Conservation (phyloP, 2,797 vertebrate species). For the Lagorchestes hirsutus region DNA sequence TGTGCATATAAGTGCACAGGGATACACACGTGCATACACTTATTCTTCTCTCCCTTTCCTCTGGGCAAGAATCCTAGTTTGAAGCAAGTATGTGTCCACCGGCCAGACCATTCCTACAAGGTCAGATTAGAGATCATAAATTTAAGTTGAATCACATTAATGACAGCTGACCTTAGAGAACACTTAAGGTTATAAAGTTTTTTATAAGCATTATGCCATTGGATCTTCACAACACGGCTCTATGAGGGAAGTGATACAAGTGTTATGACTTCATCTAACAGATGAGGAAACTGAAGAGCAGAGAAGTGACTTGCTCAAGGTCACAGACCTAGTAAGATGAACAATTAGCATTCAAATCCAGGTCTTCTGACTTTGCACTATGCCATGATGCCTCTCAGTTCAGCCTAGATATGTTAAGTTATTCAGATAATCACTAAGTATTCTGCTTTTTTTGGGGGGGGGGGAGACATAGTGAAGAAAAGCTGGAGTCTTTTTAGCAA, state of each 20-base stretch:
- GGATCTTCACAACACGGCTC: neutral
- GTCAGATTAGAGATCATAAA: neutral
- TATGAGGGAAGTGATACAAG: neutral
- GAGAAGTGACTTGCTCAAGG: neutral
- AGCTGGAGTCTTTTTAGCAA: neutral
- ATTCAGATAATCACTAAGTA: neutral
- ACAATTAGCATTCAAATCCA: neutral
- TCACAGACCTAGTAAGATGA: neutral
- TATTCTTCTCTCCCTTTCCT: neutral
- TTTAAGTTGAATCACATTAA: neutral
- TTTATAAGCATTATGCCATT: neutral
- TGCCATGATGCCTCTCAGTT: neutral
- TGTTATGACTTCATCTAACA: neutral
- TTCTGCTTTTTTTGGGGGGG: neutral
- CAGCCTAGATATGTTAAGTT: neutral
- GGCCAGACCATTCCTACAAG: neutral
- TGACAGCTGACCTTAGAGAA: neutral
- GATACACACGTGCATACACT: neutral
- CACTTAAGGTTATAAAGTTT: neutral
- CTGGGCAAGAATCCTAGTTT: conserved; percentile 23
- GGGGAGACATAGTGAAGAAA: neutral
- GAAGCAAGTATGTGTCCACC: neutral
- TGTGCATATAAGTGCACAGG: neutral
- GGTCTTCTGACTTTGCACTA: neutral
- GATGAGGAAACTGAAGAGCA: neutral